A percentile compares a stretch with the other conserved stretches of the same genome.
Conservation (phyloP, 2,113 vertebrate species). For the Sapajus apella region DNA sequence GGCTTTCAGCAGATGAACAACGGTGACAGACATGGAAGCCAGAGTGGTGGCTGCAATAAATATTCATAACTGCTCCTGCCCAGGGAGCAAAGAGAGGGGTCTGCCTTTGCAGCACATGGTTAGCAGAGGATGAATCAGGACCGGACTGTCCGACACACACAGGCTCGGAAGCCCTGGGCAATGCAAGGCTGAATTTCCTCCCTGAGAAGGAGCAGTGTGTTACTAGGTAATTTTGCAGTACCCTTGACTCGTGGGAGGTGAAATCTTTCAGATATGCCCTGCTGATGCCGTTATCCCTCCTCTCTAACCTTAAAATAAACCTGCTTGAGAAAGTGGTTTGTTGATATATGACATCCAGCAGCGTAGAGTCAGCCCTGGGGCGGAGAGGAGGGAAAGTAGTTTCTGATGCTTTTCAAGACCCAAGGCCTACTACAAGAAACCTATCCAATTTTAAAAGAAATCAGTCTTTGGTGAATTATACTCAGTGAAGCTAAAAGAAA, state of each 20-base stretch:
- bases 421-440: not conserved
- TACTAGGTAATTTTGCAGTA: not conserved
- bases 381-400: not conserved
- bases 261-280: constrained; percentile 9
- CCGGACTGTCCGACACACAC: not conserved
- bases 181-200: not conserved
- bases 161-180: not conserved
- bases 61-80: constrained; percentile 50
- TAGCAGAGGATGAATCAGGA: constrained; percentile 25
- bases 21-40: constrained; percentile 59
- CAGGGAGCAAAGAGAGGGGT: not conserved
- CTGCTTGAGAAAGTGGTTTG: constrained; percentile 30
- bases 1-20: constrained; percentile 68
- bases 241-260: not conserved
- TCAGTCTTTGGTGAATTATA: constrained; percentile 2
- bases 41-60: constrained; percentile 62
- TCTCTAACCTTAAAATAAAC: constrained; percentile 53
- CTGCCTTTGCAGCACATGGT: not conserved
- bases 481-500: constrained; percentile 35
- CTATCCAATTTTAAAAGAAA: constrained; percentile 24
- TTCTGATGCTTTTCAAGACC: constrained; percentile 20
- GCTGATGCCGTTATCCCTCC: constrained; percentile 44
- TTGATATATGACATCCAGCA: not conserved
- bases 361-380: not conserved
- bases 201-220: fast-evolving